phyloP scores from a whole-genome alignment of 2,797 vertebrate genomes.

The Gymnothorax javanicus region DNA sequence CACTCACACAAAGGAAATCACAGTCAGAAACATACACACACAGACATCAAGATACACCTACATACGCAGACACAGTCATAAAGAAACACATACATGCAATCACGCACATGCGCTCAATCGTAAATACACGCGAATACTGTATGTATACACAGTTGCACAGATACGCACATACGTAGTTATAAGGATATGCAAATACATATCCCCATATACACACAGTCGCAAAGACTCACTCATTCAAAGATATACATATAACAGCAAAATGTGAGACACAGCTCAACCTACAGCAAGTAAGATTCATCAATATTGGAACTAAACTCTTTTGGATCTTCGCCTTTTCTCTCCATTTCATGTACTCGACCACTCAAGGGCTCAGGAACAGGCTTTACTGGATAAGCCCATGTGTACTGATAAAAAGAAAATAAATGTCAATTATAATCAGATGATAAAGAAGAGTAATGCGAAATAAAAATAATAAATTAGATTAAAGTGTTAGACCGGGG shows the following conservation, averaged over 20 bases:
- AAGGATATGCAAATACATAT: neutral
- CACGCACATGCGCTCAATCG: slow-evolving; percentile 34
- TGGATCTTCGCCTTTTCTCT: slow-evolving; percentile 36
- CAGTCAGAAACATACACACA: slow-evolving; percentile 46
- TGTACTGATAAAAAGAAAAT: neutral
- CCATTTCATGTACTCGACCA: slow-evolving; percentile 64
- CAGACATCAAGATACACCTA: slow-evolving; percentile 17
- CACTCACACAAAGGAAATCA: slow-evolving; percentile 53
- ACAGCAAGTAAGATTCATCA: neutral
- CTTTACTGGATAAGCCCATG: neutral
- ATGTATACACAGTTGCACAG: slow-evolving; percentile 3
- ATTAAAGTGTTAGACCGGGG: neutral
- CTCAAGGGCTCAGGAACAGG: slow-evolving; percentile 36
- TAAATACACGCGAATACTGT: slow-evolving; percentile 36
- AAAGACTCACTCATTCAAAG: slow-evolving; percentile 36
- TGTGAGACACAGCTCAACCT: neutral
- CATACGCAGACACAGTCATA: neutral
- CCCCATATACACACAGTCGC: neutral
- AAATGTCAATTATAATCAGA: neutral
- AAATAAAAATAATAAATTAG: neutral
- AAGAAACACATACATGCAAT: slow-evolving; percentile 13
- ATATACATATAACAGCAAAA: slow-evolving; percentile 43
- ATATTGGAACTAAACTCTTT: too few species aligned
- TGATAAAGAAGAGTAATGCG: neutral
- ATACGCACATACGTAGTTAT: too few species aligned